phyloP scores from a whole-genome alignment of 30 jellyfish, hydroid and myxozoan genomes.

The Nemopilema nomurai region DNA sequence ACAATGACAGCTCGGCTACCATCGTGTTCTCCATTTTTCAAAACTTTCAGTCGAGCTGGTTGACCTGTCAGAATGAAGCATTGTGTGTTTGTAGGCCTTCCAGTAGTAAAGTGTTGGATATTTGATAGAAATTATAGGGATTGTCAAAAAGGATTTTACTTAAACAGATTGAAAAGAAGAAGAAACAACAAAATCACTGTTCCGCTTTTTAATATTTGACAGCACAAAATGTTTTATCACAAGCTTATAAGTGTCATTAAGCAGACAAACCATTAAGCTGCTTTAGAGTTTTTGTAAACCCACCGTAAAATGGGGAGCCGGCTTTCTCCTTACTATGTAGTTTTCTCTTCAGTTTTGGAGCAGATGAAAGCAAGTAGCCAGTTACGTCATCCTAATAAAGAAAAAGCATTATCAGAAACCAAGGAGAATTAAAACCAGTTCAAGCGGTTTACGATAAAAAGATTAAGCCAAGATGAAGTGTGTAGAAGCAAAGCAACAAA shows the following conservation, averaged over 20 bases:
- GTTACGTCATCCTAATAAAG: slow-evolving; percentile 30
- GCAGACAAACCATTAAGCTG: not conserved
- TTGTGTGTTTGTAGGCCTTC: not conserved
- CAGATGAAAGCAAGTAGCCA: slow-evolving; percentile 69
- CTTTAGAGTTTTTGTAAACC: not conserved
- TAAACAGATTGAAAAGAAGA: no score
- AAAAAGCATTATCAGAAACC: not conserved
- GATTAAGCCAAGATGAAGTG: no score
- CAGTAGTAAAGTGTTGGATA: not conserved
- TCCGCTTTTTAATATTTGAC: no score
- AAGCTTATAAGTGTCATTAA: no score
- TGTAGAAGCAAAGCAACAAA: no score
- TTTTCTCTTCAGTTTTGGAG: slow-evolving; percentile 75
- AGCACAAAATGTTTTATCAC: no score
- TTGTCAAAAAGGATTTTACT: no score
- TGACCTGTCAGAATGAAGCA: slow-evolving; percentile 26
- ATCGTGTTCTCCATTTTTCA: slow-evolving; percentile 68
- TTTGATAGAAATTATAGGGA: no score
- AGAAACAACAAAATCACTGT: no score
- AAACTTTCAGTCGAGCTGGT: slow-evolving; percentile 71
- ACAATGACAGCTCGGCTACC: slow-evolving; percentile 46
- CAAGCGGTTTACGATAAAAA: no score
- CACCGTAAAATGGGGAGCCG: slow-evolving; percentile 13
- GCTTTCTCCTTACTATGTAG: slow-evolving; percentile 13
- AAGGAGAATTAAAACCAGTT: no score